Conservation (phyloP, 2,797 vertebrate genomes). For the Coranthus polyacanthus region DNA sequence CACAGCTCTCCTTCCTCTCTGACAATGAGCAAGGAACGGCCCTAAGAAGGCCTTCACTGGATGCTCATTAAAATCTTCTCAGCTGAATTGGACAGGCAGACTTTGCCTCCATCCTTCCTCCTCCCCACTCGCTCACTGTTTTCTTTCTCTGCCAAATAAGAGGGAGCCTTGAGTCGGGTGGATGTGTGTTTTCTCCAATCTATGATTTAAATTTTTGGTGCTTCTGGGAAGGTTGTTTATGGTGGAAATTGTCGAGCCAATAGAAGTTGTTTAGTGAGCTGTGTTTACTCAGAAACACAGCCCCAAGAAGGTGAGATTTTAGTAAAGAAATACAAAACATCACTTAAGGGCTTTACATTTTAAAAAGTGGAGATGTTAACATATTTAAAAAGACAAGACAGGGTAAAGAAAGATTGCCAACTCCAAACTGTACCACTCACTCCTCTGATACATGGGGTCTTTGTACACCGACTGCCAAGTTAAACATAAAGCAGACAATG, state of each 20-base stretch:
- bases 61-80: constrained; percentile 69
- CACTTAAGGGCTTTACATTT: background rate
- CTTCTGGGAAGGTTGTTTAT: constrained; percentile 43
- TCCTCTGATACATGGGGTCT: too few species aligned
- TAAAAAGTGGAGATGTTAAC: background rate
- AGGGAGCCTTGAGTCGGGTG: constrained; percentile 22
- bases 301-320: too few species aligned
- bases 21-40: too few species aligned
- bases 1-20: background rate
- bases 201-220: constrained; percentile 48
- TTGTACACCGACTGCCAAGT: too few species aligned
- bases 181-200: constrained; percentile 31
- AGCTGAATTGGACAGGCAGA: constrained; percentile 50
- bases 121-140: constrained; percentile 12
- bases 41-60: constrained; percentile 37
- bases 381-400: too few species aligned
- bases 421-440: too few species aligned
- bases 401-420: too few species aligned
- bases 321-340: too few species aligned
- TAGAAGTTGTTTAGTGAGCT: constrained; percentile 31
- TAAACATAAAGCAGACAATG: too few species aligned
- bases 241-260: constrained; percentile 37
- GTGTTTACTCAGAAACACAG: too few species aligned
- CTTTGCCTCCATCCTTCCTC: constrained; percentile 18
- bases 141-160: constrained; percentile 35